These are phyloP conservation scores for Trypoxylus dichotomus DNA, from an alignment of 1,140 invertebrate genomes.

Conservation along the genomic window DNA sequence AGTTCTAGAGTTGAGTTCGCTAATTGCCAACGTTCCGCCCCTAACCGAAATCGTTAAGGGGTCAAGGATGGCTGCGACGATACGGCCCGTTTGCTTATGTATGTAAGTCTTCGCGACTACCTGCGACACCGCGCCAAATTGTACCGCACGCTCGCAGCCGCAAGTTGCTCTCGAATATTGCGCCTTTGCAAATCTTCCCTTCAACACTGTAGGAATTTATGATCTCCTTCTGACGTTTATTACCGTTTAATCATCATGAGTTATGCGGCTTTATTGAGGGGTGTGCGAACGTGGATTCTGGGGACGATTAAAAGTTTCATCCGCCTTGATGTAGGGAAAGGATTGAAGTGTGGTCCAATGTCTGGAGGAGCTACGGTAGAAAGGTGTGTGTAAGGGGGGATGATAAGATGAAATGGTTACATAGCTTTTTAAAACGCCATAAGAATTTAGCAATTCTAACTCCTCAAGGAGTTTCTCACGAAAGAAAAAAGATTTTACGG, in stretches of 20 bases:
- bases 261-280: constrained; percentile 18
- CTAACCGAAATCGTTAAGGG: not conserved
- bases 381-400: no score
- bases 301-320: not conserved
- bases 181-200: not conserved
- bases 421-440: no score
- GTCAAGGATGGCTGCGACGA: not conserved
- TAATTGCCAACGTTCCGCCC: not conserved
- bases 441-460: no score
- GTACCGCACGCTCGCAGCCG: not conserved
- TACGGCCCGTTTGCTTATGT: not conserved
- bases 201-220: constrained; percentile 20
- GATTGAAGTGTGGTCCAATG: not conserved
- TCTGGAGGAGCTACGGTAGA: no score
- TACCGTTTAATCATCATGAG: constrained; percentile 15
- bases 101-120: not conserved
- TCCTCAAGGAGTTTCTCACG: no score
- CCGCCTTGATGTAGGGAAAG: not conserved
- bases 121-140: not conserved
- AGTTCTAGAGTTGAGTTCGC: not conserved
- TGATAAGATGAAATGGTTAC: no score
- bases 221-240: not conserved
- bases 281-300: not conserved
- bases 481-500: no score
- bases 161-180: constrained; percentile 1